phyloP scores from a whole-genome alignment of 2,113 vertebrate species.

The Meriones unguiculatus region DNA sequence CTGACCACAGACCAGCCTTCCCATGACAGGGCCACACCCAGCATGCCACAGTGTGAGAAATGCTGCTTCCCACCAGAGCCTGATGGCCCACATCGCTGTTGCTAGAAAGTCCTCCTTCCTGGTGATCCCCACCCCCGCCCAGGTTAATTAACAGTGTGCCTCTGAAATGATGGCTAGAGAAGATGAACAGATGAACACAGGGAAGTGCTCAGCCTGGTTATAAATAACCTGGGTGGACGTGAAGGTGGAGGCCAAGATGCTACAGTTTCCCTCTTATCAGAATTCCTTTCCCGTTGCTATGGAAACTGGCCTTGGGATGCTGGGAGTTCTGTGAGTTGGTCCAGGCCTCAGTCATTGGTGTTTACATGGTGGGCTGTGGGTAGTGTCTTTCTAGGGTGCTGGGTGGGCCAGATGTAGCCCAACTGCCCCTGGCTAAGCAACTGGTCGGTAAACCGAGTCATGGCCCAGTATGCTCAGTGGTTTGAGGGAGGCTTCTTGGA shows the following conservation, averaged over 20 bases:
- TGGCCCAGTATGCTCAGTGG: background rate
- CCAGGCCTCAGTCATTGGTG: constrained; percentile 8
- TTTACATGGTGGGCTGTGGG: accelerated
- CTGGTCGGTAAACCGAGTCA: background rate
- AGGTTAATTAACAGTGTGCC: constrained; percentile 17
- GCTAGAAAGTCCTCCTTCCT: constrained; percentile 46
- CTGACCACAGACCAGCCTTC: accelerated
- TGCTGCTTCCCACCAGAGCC: background rate
- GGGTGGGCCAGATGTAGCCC: background rate
- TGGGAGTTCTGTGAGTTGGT: constrained; percentile 14
- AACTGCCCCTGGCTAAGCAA: background rate
- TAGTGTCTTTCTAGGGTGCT: too few species aligned
- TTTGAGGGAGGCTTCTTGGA: background rate
- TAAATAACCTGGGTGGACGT: constrained; percentile 59
- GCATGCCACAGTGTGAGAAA: background rate
- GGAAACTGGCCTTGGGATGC: constrained; percentile 65
- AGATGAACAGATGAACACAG: background rate
- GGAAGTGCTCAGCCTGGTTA: constrained; percentile 54
- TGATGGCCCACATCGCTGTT: background rate
- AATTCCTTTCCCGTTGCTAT: constrained; percentile 68
- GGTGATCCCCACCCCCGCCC: background rate
- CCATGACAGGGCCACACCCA: background rate
- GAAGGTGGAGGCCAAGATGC: constrained; percentile 40
- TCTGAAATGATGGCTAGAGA: background rate
- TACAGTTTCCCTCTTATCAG: constrained; percentile 19